Conservation (phyloP, 2,113 vertebrate genomes). For the Prionailurus viverrinus region DNA sequence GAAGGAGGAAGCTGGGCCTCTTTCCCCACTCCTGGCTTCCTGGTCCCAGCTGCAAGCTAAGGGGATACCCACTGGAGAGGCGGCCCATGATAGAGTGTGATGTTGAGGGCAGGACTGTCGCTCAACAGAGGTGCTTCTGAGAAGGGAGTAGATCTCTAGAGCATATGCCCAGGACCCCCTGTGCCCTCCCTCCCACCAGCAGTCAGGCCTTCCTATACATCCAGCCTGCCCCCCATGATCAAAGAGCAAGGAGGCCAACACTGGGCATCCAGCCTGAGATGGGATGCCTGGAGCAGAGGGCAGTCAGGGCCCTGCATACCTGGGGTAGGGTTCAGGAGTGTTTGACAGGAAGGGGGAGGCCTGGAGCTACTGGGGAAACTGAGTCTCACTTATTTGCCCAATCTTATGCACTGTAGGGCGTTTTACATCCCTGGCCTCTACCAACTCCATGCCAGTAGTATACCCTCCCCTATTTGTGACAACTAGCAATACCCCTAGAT, state of each 20-base stretch:
- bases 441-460: not conserved
- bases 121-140: not conserved
- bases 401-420: not conserved
- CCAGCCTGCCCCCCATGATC: accelerated
- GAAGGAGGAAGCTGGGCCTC: not conserved
- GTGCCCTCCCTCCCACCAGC: not conserved
- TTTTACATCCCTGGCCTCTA: not conserved
- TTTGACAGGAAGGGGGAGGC: not conserved
- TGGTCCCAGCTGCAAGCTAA: not conserved
- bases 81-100: not conserved
- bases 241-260: not conserved
- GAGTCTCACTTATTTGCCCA: not conserved
- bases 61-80: not conserved
- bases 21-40: not conserved
- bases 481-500: not conserved
- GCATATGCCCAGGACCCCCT: not conserved
- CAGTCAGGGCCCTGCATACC: not conserved
- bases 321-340: not conserved
- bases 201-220: not conserved
- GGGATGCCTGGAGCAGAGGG: not conserved
- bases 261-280: not conserved
- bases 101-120: not conserved
- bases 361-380: not conserved
- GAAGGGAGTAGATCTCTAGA: not conserved
- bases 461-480: not conserved